Conservation (phyloP, 2,888 invertebrate species). For the Tiliacea citrago region DNA sequence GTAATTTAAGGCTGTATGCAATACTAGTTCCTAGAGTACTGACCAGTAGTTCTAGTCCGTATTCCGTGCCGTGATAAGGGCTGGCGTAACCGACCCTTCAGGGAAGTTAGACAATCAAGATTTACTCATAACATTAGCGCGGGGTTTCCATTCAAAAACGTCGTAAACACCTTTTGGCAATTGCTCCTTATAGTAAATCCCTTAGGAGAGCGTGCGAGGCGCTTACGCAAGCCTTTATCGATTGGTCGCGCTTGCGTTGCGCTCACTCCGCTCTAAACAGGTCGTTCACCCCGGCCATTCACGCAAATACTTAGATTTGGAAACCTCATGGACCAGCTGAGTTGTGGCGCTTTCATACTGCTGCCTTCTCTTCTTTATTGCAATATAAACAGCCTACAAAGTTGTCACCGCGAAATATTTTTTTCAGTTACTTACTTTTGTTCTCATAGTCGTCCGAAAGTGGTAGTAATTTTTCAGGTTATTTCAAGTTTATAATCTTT, state of each 20-base stretch:
- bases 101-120: constrained; percentile 73
- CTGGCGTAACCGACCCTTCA: constrained; percentile 73
- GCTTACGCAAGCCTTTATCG: constrained; percentile 87
- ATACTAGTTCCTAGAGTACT: constrained; percentile 55
- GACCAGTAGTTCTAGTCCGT: constrained; percentile 56
- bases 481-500: background rate
- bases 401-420: background rate
- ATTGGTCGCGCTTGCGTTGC: constrained; percentile 84
- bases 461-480: background rate
- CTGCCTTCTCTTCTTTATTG: constrained; percentile 71
- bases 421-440: background rate
- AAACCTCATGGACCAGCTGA: constrained; percentile 73
- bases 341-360: constrained; percentile 77
- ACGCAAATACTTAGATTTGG: constrained; percentile 83
- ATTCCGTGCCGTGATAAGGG: constrained; percentile 61
- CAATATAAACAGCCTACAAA: constrained; percentile 15
- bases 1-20: constrained; percentile 61
- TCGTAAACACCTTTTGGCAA: constrained; percentile 67
- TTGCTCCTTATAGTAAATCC: constrained; percentile 77
- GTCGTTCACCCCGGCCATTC: constrained; percentile 85
- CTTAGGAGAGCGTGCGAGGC: constrained; percentile 83
- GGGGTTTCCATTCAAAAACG: constrained; percentile 64
- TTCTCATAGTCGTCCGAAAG: background rate
- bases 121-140: constrained; percentile 71
- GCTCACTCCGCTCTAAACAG: constrained; percentile 82